These are phyloP conservation scores for Drosophila equinoxialis DNA, from an alignment of 1,140 invertebrate genomes.

Conservation along the genomic window DNA sequence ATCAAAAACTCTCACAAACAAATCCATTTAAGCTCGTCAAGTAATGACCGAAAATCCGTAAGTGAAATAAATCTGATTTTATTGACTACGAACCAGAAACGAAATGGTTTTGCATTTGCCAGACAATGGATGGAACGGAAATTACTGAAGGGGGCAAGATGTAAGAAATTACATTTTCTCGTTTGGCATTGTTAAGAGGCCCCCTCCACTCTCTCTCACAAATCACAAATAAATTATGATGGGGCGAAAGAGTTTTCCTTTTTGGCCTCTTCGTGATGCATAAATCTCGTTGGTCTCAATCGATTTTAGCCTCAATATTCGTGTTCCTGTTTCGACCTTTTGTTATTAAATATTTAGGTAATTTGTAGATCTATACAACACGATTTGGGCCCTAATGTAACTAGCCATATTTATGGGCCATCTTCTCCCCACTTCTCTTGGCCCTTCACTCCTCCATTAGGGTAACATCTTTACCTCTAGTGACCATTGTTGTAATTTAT, in stretches of 20 bases:
- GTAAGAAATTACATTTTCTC: constrained; percentile 66
- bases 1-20: constrained; percentile 49
- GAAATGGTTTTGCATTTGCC: constrained; percentile 51
- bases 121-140: constrained; percentile 47
- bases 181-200: constrained; percentile 32
- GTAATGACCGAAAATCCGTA: constrained; percentile 74
- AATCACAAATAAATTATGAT: constrained; percentile 68
- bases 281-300: constrained; percentile 56
- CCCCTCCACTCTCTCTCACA: too few relatives aligned
- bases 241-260: constrained; percentile 39
- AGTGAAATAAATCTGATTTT: constrained; percentile 78
- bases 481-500: constrained; percentile 60
- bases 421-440: neutral
- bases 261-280: constrained; percentile 42
- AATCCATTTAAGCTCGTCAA: constrained; percentile 50
- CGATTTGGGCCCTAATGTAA: constrained; percentile 58
- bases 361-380: constrained; percentile 74
- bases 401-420: constrained; percentile 58
- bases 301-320: constrained; percentile 28
- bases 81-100: constrained; percentile 69
- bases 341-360: constrained; percentile 78
- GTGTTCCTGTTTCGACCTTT: constrained; percentile 39
- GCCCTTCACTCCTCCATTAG: neutral
- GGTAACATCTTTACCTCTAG: neutral
- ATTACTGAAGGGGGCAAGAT: neutral